A percentile compares a stretch with the other conserved stretches of the same genome.
phyloP scores from a whole-genome alignment of 2,888 invertebrate species.

The Acanthoscelides obtectus region DNA sequence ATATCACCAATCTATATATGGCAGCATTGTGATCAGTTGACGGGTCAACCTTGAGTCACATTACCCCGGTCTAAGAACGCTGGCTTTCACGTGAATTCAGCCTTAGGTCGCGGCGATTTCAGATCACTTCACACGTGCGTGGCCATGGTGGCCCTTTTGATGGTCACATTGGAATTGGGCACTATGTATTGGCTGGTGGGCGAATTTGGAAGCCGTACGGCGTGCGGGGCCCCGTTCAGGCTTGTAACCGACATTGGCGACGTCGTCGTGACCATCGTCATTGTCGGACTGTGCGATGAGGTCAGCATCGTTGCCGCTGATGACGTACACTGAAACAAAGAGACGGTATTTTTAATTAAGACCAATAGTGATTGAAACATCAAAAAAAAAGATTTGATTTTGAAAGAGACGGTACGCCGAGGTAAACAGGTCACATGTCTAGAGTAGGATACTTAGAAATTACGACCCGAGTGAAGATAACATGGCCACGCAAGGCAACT shows the following conservation, averaged over 20 bases:
- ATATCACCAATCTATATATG: too few relatives aligned
- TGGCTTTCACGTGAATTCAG: background rate
- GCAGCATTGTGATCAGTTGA: background rate
- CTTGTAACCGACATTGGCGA: conserved; percentile 18
- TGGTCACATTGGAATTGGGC: conserved; percentile 54
- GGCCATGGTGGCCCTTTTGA: conserved; percentile 61
- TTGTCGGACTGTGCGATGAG: background rate
- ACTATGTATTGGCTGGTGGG: conserved; percentile 54
- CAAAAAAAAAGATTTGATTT: too few relatives aligned
- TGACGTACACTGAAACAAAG: background rate
- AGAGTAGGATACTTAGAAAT: too few relatives aligned
- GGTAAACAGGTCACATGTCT: too few relatives aligned
- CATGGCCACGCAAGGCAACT: too few relatives aligned
- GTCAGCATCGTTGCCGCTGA: background rate
- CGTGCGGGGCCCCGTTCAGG: conserved; percentile 52
- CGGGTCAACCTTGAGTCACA: background rate
- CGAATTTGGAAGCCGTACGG: conserved; percentile 48
- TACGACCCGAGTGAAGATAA: too few relatives aligned
- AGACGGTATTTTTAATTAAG: too few relatives aligned
- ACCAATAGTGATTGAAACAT: too few relatives aligned
- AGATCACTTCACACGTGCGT: conserved; percentile 54
- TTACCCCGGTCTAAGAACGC: background rate
- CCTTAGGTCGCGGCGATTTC: background rate
- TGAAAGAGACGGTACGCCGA: too few relatives aligned
- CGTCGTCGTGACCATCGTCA: background rate